Evolutionary conservation across 2,888 invertebrate species (phyloP), one percentile per base, ranked within the genome.

Genomic region (Noctua pronuba): DNA sequence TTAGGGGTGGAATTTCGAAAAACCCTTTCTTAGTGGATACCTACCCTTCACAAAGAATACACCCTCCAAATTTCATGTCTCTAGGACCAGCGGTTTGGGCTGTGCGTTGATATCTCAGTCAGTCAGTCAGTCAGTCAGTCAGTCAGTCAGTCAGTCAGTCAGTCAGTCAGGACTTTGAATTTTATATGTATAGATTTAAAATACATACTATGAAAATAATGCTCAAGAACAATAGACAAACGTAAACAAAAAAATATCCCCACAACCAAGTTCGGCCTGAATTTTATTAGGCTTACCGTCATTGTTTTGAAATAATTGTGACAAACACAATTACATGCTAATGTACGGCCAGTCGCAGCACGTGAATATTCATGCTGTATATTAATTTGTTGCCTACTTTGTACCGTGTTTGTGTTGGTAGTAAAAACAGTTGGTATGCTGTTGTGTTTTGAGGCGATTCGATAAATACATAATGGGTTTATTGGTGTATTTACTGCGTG

Each of bases 261-360:
- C 41, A 35, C 18, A 35, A 16, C 62, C 31, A 58, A 44, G 21
- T 69, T 62, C 44, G 64, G 55, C 49, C 52, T 55, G 58, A 77
- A 77, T 77, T 71, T 77, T 70, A 85, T 82, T 49, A 41, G 44
- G 18, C 35, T 31, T 70, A 64, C 18, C 41, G 58, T 46, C 73
- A 80, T 86, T 87, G 88, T 89, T 86, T 86, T 73, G 67, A 75
- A 90, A 87, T 86, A 89, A 88, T 85, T 87, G 84, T 86, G 85
- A 86, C 89, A 83, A 80, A 82, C 71, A 80, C 86, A 88, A 90
- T 91, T 86, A 89, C 88, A 88, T 91, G 90, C 78, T 84, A 91
- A 91, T 89, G 64, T 73, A 71, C 62, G 81, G 79, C 66, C 82
- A 73, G 70, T 81, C 24, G 70, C 58, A 44, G 18, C 67, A 46